Conservation (phyloP, 2,888 invertebrate species). For the Drosophila nr. perissopoda region DNA sequence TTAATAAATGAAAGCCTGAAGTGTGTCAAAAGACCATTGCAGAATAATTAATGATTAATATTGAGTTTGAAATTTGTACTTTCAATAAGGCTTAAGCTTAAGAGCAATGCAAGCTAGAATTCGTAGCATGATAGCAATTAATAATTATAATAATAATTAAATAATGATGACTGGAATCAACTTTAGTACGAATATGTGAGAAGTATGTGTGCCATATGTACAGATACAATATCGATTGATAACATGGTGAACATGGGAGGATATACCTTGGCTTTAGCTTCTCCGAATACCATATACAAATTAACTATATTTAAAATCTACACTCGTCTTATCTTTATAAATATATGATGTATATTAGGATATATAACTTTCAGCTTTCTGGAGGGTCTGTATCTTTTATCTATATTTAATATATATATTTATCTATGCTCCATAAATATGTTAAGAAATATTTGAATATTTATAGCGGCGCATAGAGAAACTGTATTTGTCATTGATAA, state of each 20-base stretch:
- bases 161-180: not conserved
- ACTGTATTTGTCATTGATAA: not conserved
- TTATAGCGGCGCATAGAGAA: rapidly evolving
- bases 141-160: not conserved
- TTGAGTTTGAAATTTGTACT: not conserved
- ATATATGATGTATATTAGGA: not conserved
- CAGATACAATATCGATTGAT: not conserved
- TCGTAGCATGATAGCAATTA: not conserved
- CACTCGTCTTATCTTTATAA: not conserved
- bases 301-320: not conserved
- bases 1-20: not conserved
- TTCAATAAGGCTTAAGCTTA: not conserved
- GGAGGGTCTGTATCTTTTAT: not conserved
- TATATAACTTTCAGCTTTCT: not conserved
- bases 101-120: not conserved
- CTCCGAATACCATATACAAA: not conserved
- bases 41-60: not conserved
- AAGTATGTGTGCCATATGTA: not conserved
- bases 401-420: not conserved
- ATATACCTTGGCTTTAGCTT: not conserved
- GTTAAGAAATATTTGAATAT: not conserved
- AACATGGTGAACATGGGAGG: not conserved
- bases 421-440: not conserved
- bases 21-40: not conserved
- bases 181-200: not conserved